Evolutionary conservation across 30 jellyfish, hydroid and myxozoan genomes (phyloP), one percentile per base, ranked within the genome.

Genomic region (Cassiopea andromeda): DNA sequence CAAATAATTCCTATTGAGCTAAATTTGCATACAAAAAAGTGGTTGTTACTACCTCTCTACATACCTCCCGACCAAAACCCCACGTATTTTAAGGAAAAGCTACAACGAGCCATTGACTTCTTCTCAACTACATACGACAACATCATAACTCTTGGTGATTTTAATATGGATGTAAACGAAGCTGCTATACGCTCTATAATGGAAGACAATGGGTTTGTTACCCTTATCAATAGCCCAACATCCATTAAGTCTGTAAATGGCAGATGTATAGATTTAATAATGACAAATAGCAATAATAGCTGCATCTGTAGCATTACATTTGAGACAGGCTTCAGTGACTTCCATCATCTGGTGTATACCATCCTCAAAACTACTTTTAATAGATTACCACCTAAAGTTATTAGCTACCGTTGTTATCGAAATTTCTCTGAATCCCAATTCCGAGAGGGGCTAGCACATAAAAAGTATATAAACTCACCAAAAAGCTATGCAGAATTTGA

Each of bases 21-120:
- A 47, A 81, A 81, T 81, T 81, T 81, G 75, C 90, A 87, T 81
- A 54, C 90, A 81, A 59, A 66, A 9, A 81, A 81, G 75, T 81
- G 87, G 90, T 81, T 81, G 86, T 80, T 80, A 54, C 81, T 80
- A 19, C 81, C 81, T 12, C 43, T 80, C 71, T 80, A 80, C 71
- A 80, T 43, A 54, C 89, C 89, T 54, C 89, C 89, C 50, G 60
- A 59, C 71, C 89, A 80, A 59, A 47, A 80, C 84, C 38, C 38
- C 38, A 27, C 38, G 38, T 27, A 27, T 27, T 27, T 27, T 27
- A 27, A 27, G 38, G 38, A 80, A 54, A 49, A 80, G 15, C 86
- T 80, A 17, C 81, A 80, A 45, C 69, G 81, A 12, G 69, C 69
- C 14, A 80, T 80, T 80, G 90, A 66, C 48, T 47, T 60, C 43